phyloP scores from a whole-genome alignment of 2,113 vertebrate species.

The Sterrhoptilus dennistouni region DNA sequence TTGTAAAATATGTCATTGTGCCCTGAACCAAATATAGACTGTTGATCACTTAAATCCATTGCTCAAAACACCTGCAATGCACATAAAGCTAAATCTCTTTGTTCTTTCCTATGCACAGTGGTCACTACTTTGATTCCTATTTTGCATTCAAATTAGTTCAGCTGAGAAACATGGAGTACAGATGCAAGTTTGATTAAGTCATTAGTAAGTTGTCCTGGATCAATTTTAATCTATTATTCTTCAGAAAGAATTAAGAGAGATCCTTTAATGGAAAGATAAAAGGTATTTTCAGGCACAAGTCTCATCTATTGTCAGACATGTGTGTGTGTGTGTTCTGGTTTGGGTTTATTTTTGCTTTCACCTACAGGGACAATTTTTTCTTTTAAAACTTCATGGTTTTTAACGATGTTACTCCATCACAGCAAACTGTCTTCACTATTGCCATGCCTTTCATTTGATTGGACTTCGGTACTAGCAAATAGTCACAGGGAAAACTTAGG shows the following conservation, averaged over 20 bases:
- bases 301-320: not conserved
- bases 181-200: not conserved
- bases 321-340: not conserved
- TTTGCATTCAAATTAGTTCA: constrained; percentile 43
- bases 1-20: constrained; percentile 62
- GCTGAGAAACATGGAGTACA: not conserved
- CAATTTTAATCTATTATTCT: constrained; percentile 15
- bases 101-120: not conserved
- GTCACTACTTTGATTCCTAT: constrained; percentile 5
- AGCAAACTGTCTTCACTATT: not conserved
- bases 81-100: constrained; percentile 48
- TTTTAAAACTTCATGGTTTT: not conserved
- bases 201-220: constrained; percentile 1
- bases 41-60: constrained; percentile 55
- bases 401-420: not conserved
- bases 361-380: not conserved
- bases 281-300: not conserved
- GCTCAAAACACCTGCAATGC: constrained; percentile 40
- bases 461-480: not conserved
- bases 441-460: not conserved
- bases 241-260: not conserved
- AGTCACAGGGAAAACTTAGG: not conserved
- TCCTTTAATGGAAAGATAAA: not conserved
- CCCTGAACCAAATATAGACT: constrained; percentile 53
- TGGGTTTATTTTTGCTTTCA: not conserved